Percentiles rank a stretch among this genome's conserved stretches.
Conservation (phyloP, 2,797 vertebrate species). For the Galagoides demidoff region DNA sequence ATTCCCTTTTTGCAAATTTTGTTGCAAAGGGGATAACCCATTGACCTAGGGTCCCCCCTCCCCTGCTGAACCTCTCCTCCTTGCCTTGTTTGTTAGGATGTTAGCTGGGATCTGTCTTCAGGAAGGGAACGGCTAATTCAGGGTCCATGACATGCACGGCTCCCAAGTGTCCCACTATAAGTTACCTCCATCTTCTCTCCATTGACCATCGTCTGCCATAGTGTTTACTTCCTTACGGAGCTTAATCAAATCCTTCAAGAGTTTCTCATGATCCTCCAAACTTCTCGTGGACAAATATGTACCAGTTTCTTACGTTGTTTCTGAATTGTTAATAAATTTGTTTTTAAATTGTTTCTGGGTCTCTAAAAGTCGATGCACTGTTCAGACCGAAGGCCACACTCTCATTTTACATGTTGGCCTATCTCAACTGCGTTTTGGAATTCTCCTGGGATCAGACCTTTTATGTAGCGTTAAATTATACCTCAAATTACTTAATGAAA, state of each 20-base stretch:
- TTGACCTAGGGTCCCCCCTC: background rate
- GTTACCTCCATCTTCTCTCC: constrained; percentile 56
- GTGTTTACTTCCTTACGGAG: constrained; percentile 74
- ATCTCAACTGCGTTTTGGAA: constrained; percentile 30
- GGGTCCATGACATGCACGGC: constrained; percentile 63
- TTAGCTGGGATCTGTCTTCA: constrained; percentile 43
- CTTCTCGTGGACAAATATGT: constrained; percentile 46
- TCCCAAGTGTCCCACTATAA: constrained; percentile 60
- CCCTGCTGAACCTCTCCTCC: background rate
- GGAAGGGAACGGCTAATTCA: constrained; percentile 59
- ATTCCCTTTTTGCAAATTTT: constrained; percentile 29
- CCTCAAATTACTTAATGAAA: background rate
- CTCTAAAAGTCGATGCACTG: constrained; percentile 49
- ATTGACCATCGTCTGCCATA: constrained; percentile 58
- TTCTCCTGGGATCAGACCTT: background rate
- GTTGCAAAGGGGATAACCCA: background rate
- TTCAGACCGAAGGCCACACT: background rate
- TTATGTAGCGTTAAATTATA: constrained; percentile 4
- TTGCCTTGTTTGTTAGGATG: constrained; percentile 26
- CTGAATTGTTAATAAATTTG: constrained; percentile 72
- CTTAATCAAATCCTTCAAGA: constrained; percentile 77
- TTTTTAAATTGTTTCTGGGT: constrained; percentile 56
- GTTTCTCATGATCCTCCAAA: constrained; percentile 66
- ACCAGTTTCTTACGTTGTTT: constrained; percentile 53
- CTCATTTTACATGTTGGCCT: constrained; percentile 31